Base-by-base conservation (phyloP, 2,797 vertebrate genomes). In the Manis javanica region DNA sequence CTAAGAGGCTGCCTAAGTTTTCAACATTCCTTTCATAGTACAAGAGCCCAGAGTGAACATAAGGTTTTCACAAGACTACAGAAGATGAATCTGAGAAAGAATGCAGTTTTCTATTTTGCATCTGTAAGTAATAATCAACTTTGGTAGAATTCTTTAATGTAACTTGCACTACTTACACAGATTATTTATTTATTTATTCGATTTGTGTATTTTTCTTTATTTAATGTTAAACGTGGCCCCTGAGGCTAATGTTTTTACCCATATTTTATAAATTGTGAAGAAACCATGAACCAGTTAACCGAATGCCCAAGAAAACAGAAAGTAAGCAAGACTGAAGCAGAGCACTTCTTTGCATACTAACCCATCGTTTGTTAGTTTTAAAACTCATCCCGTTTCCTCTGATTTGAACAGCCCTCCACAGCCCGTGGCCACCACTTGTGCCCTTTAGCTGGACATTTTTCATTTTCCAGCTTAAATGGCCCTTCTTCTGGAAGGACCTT, bases 1-100 rank as follows among this genome's bases (percentile, higher is more conserved):
- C 19, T 71, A 92, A 82, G 19, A 88, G 61, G 14, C 37, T 86
- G 39, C 83, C 49, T 79, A 64, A 53, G 53, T 96, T 97, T 90
- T 90, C 21, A 71, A 42, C 53, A 93, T 81, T 24, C 21, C 75
- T 82, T 88, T 83, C 26, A 78, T 92, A 78, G 13, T n/a, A 68
- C 13, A 90, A 23, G 7, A 89, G 57, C 11, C 64, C 72, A 31
- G 37, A 61, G 12, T 68, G n/a, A 89, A 81, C 42, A 39, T 64
- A 61, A 71, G 69, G 3, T 86, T 87, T 66, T 63, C 37, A 71
- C 3, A 86, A 53, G 13, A 85, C n/a, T n/a, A 2, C 1, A 37
- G 59, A 91, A 71, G n/a, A 90, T 68, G 61, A 77, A 82, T 55
- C 72, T 68, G 55, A 89, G 34, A 16, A 69, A 37, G 53, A 86